Percentiles rank a stretch among this genome's conserved stretches.
phyloP scores from a whole-genome alignment of 2,113 vertebrate genomes.

The Thinocorus orbignyianus region DNA sequence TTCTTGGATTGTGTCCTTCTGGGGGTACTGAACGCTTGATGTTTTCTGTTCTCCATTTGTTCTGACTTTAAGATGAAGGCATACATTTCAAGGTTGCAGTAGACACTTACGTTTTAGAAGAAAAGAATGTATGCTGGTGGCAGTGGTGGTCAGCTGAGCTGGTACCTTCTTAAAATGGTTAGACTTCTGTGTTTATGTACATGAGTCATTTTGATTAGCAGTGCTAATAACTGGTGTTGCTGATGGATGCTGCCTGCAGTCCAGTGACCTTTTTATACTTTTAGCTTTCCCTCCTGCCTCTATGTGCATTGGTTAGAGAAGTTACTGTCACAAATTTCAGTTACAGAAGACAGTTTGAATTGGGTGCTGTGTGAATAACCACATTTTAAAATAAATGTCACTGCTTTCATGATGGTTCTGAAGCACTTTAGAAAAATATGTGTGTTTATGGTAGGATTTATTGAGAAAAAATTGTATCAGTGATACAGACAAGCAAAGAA shows the following conservation, averaged over 20 bases:
- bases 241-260: background rate
- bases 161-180: background rate
- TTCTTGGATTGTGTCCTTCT: background rate
- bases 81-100: background rate
- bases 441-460: background rate
- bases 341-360: background rate
- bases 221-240: background rate
- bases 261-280: background rate
- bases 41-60: background rate
- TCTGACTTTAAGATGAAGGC: background rate
- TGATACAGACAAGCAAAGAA: background rate
- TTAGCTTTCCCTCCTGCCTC: background rate
- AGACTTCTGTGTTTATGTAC: background rate
- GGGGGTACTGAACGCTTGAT: background rate
- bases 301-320: background rate
- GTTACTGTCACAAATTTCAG: background rate
- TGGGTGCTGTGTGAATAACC: background rate
- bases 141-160: background rate
- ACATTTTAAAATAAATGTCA: background rate
- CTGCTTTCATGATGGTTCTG: background rate
- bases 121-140: background rate
- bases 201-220: background rate
- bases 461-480: background rate
- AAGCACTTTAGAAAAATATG: background rate
- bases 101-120: background rate